Evolutionary conservation across 2,113 vertebrate species (phyloP).

Genomic region (Zosterops japonicus): DNA sequence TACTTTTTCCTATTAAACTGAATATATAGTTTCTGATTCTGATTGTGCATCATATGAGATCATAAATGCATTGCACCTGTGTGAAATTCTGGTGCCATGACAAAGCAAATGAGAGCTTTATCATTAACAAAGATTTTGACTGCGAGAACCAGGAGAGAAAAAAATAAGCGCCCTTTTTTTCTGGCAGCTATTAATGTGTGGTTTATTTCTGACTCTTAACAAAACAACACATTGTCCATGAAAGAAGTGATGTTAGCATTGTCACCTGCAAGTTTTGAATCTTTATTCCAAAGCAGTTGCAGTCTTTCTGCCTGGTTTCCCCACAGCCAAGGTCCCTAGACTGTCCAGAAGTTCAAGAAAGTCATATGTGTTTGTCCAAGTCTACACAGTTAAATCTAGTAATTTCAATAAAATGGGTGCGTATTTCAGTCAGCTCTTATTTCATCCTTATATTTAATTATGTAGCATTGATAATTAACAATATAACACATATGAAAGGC

Average conservation of each 20-base stretch:
- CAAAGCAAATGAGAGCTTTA: neutral
- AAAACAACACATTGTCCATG: neutral
- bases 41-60: neutral
- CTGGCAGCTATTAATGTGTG: neutral
- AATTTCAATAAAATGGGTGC: neutral
- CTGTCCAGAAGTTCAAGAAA: neutral
- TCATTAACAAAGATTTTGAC: neutral
- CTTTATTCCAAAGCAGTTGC: neutral
- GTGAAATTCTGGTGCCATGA: neutral
- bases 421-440: neutral
- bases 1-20: neutral
- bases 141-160: neutral
- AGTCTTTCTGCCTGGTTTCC: neutral
- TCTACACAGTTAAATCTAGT: neutral
- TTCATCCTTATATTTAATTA: neutral
- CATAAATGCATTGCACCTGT: neutral
- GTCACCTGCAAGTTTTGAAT: neutral
- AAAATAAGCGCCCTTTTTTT: neutral
- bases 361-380: neutral
- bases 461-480: neutral
- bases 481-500: neutral
- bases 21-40: neutral
- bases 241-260: neutral
- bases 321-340: rapidly evolving
- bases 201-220: neutral